phyloP scores from a whole-genome alignment of 2,113 vertebrate genomes.

The Gadus chalcogrammus region DNA sequence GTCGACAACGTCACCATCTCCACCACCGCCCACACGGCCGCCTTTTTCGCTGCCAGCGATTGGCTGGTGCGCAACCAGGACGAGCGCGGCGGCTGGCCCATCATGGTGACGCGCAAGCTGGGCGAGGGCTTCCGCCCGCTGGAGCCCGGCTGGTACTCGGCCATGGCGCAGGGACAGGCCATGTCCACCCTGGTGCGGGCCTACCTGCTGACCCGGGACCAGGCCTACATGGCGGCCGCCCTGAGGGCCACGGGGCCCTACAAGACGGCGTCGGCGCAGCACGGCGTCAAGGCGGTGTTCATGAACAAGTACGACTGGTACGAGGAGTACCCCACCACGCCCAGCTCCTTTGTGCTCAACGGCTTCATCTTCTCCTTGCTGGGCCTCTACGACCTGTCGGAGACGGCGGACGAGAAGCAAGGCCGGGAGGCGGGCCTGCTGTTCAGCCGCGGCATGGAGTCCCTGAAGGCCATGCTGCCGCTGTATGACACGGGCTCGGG shows the following conservation, averaged over 20 bases:
- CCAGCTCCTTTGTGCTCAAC: slow-evolving; percentile 96
- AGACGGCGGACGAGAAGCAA: slow-evolving; percentile 85
- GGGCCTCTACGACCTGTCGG: slow-evolving; percentile 90
- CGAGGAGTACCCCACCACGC: slow-evolving; percentile 94
- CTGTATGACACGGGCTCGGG: slow-evolving; percentile 95
- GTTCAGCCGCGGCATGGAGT: slow-evolving; percentile 89
- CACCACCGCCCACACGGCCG: slow-evolving; percentile 90
- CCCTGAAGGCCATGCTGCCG: slow-evolving; percentile 94
- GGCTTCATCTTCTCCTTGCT: slow-evolving; percentile 97
- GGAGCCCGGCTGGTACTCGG: slow-evolving; percentile 98
- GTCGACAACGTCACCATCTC: slow-evolving; percentile 92
- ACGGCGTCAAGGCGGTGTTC: slow-evolving; percentile 91
- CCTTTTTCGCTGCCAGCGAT: slow-evolving; percentile 91
- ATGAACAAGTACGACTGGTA: slow-evolving; percentile 96
- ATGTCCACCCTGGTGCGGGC: slow-evolving; percentile 94
- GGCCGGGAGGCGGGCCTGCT: slow-evolving; percentile 83
- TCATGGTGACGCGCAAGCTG: slow-evolving; percentile 93
- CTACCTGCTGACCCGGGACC: slow-evolving; percentile 88
- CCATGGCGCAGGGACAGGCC: slow-evolving; percentile 98
- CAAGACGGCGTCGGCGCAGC: slow-evolving; percentile 85
- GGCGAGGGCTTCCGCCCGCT: slow-evolving; percentile 91
- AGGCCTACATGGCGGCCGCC: slow-evolving; percentile 82
- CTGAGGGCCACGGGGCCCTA: slow-evolving; percentile 86
- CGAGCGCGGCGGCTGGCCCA: slow-evolving; percentile 93
- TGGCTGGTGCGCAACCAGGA: slow-evolving; percentile 97